Base-by-base conservation (phyloP, 2,797 vertebrate genomes). In the Xyrichtys novacula region DNA sequence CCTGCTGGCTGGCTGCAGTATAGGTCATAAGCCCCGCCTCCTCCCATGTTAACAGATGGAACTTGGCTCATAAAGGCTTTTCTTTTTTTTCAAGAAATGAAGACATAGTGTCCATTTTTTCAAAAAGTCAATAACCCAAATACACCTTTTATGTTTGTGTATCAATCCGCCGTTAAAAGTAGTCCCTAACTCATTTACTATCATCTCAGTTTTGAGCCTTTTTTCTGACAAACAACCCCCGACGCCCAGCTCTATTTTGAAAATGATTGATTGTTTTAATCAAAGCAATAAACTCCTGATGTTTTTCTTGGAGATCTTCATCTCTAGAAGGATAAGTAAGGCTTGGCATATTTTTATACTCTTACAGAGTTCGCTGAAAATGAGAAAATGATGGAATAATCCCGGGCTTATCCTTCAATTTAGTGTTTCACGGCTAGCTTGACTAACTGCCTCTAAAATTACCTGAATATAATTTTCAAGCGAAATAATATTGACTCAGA, bases 331-430 rank as follows among this genome's bases (percentile, higher is more conserved):
- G 31, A 32, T 32, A 7, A 32, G 11, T 2, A 6, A 32, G 31
- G 31, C 31, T 32, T 32, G 31, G 31, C 32, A 32, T 22, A 29
- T 50, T 61, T 22, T 56, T 20, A 12, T 32, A 8, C 17, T 44
- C 16, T n/a, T 12, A 19, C 32, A 23, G 17, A 69, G 17, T 58
- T 42, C 22, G 16, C 28, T 49, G 8, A 36, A 46, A 40, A 19
- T 17, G 43, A 28, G 9, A 38, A 60, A 74, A 65, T 20, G 4
- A 54, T 3, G 14, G 5, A 68, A n/a, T 48, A 57, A 52, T 28
- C 66, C 39, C 32, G 36, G 22, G n/a, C 44, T 71, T 74, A 74
- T 65, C 47, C 48, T 61, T 62, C 63, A 60, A 77, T 76, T 76
- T 14, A 28, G 36, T 25, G 23, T n/a, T n/a, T 69, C 22, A 43